Base-by-base conservation (phyloP, 2,113 vertebrate species). In the Anoplopoma fimbria region DNA sequence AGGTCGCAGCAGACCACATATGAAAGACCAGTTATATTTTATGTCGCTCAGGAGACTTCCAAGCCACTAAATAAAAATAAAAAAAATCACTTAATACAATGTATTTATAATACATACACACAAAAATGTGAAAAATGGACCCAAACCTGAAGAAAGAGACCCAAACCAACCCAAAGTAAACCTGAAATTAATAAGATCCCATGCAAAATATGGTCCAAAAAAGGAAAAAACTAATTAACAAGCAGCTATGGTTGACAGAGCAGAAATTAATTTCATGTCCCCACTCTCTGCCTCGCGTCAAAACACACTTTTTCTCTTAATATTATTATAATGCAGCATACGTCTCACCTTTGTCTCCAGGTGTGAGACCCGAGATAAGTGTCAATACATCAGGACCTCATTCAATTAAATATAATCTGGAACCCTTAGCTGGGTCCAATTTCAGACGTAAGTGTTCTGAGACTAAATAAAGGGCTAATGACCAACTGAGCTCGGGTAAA, bases 311-410 rank as follows among this genome's bases (percentile, higher is more conserved):
- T 53, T 57, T 45, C n/a, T 49, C 40, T 51, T 29, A 53, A 61
- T n/a, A 70, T 45, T 33, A 86, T 74, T 57, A 27, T 5, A 78
- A 74, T 15, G n/a, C 58, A 65, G 38, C 38, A 27, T 19, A 7
- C 29, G 63, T 58, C 47, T 77, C 58, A 36, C 63, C 3, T 27
- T 40, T 19, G 10, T 8, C 65, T 71, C 57, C 57, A 62, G 40
- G 40, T 23, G 67, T 8, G 47, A 13, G 34, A 9, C 4, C 31
- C 42, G 5, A 58, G 33, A 51, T 40, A 15, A 27, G 33, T 15
- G 31, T 42, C 53, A 25, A 33, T 10, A 40, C 67, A 51, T 49
- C 49, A 34, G 17, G 42, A 47, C 12, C 57, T 34, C 29, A 63
- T 63, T 63, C 21, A 49, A 34, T 49, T 36, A 75, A 62, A 51